These are phyloP conservation scores for Hemibagrus wyckioides DNA, from an alignment of 2,113 vertebrate species.

Conservation along the genomic window DNA sequence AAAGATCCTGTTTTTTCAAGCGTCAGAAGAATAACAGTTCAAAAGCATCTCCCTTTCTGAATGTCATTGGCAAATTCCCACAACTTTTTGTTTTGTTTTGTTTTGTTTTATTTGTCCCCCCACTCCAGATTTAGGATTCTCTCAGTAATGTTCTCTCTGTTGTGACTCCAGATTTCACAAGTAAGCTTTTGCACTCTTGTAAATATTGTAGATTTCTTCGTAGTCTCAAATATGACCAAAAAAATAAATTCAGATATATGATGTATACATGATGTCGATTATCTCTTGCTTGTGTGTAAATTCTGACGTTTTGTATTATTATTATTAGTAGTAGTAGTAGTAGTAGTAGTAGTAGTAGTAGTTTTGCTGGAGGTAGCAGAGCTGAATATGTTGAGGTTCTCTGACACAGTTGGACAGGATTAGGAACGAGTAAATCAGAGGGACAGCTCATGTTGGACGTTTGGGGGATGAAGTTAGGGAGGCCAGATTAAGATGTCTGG, in stretches of 20 bases:
- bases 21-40: background rate
- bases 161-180: conserved; percentile 5
- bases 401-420: too few species aligned
- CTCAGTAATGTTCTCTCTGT: background rate
- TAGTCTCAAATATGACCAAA: conserved; percentile 1
- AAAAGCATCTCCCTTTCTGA: background rate
- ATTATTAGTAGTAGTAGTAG: too few species aligned
- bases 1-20: conserved; percentile 72
- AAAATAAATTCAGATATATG: conserved; percentile 16
- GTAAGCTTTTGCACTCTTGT: conserved; percentile 9
- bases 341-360: too few species aligned
- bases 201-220: conserved; percentile 20
- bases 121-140: background rate
- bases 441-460: too few species aligned
- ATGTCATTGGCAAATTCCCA: background rate
- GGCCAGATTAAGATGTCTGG: too few species aligned
- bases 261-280: background rate
- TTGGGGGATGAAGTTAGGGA: too few species aligned
- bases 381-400: too few species aligned
- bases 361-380: too few species aligned
- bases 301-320: background rate
- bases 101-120: background rate
- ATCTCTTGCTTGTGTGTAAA: background rate
- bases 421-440: too few species aligned
- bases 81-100: background rate